phyloP scores from a whole-genome alignment of 2,888 invertebrate genomes.

The Tanytarsus gracilentus region DNA sequence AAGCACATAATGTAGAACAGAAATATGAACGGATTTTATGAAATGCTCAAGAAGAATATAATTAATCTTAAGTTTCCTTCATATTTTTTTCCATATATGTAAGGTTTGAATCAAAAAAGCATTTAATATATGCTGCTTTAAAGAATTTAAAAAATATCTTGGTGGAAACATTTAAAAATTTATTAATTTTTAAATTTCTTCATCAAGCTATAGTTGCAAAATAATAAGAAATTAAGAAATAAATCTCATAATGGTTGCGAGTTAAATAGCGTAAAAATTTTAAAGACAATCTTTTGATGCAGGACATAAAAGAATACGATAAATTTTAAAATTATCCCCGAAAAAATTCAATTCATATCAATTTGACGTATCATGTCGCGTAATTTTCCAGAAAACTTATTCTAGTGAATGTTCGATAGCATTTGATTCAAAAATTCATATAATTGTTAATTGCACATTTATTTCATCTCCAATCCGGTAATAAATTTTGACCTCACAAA shows the following conservation, averaged over 20 bases:
- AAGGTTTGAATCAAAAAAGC: no score
- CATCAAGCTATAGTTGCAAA: not conserved
- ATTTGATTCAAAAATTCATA: not conserved
- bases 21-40: not conserved
- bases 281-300: constrained; percentile 14
- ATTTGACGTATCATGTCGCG: constrained; percentile 19
- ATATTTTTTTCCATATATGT: no score
- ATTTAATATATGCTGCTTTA: no score
- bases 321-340: not conserved
- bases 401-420: not conserved
- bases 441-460: not conserved
- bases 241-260: not conserved
- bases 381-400: no score
- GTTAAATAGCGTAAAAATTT: not conserved
- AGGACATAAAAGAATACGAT: not conserved
- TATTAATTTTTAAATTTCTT: not conserved
- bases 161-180: not conserved
- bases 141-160: no score
- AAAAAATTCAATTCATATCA: constrained; percentile 25
- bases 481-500: no score
- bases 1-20: not conserved
- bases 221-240: not conserved
- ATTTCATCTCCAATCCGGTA: not conserved
- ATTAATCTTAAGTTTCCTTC: no score
- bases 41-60: no score